Evolutionary conservation across 2,888 invertebrate genomes (phyloP).

Genomic region (Melanargia galathea): DNA sequence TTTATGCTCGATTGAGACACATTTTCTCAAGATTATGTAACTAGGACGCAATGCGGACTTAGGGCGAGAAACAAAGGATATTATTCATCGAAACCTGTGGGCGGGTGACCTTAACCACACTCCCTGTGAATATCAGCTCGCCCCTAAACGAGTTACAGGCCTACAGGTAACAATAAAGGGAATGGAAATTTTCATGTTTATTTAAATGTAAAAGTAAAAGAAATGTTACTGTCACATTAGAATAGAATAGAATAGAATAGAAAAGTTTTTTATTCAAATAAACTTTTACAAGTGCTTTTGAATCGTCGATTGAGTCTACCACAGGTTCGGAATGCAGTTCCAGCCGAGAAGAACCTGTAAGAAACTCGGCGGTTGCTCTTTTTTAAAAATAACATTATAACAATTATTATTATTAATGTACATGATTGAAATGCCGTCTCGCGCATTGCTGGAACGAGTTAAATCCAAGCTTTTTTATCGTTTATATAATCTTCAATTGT

Average conservation of each 20-base stretch:
- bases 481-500: too few species aligned
- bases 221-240: neutral
- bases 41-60: constrained; percentile 20
- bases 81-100: constrained; percentile 5
- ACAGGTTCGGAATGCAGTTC: too few species aligned
- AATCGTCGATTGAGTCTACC: too few species aligned
- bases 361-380: too few species aligned
- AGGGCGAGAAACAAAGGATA: constrained; percentile 47
- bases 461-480: too few species aligned
- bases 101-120: neutral
- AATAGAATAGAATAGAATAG: neutral
- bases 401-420: too few species aligned
- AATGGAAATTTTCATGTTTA: neutral
- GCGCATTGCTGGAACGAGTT: too few species aligned
- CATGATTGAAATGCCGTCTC: too few species aligned
- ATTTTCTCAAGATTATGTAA: constrained; percentile 20
- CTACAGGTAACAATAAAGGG: neutral
- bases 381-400: too few species aligned
- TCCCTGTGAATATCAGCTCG: neutral
- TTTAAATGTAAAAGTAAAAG: neutral
- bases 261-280: too few species aligned
- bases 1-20: constrained; percentile 25
- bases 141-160: neutral
- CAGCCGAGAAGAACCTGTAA: too few species aligned
- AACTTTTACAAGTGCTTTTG: too few species aligned